Conservation (phyloP, 2,797 vertebrate species). For the Todus mexicanus region DNA sequence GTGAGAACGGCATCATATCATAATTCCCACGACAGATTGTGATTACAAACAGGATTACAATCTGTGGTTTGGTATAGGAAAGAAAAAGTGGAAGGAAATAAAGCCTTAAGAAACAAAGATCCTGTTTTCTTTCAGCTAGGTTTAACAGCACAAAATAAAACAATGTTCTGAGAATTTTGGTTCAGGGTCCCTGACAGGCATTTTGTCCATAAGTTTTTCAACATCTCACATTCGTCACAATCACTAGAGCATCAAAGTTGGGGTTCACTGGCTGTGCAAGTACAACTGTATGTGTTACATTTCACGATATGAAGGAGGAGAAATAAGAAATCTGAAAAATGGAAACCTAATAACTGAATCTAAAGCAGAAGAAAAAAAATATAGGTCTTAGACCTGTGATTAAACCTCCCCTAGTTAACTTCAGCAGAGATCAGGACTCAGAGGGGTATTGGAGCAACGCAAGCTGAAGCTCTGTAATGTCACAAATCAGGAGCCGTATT, state of each 20-base stretch:
- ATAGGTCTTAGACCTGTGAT: not conserved
- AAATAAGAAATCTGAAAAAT: not conserved
- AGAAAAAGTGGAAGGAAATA: conserved; percentile 53
- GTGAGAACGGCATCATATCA: conserved; percentile 8
- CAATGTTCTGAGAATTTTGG: not conserved
- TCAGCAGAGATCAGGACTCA: not conserved
- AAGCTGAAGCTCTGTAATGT: not conserved
- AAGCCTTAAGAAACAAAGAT: conserved; percentile 27
- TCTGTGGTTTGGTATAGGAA: not conserved
- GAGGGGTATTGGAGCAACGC: not conserved
- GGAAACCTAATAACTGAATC: not conserved
- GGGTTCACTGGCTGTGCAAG: not conserved
- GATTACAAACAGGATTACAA: conserved; percentile 42
- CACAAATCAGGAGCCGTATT: not conserved
- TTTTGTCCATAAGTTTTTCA: not conserved
- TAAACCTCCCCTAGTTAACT: not conserved
- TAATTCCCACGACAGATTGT: conserved; percentile 27
- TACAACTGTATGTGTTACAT: not conserved
- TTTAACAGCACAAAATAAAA: not conserved
- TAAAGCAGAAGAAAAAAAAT: not conserved
- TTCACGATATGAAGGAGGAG: not conserved
- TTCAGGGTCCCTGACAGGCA: not conserved
- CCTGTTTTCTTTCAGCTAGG: not conserved
- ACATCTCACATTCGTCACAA: not conserved
- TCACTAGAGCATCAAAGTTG: not conserved